Evolutionary conservation across 2,113 vertebrate species (phyloP), one percentile per base, ranked within the genome.

Genomic region (Furnarius figulus): DNA sequence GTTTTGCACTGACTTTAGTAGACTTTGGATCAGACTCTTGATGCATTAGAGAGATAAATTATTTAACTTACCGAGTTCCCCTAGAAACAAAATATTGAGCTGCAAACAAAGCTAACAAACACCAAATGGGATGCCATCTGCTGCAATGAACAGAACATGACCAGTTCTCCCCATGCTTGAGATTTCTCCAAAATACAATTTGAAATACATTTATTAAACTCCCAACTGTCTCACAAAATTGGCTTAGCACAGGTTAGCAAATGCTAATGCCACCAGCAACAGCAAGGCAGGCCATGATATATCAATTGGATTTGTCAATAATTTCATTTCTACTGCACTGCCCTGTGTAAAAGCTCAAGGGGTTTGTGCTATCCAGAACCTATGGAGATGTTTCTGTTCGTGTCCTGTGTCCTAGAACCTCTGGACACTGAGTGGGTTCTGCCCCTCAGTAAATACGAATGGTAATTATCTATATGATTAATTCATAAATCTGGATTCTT

Each of bases 61-160:
- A 91, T 94, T 97, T 97, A 96, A 93, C 85, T 97, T 95, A 67
- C 89, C 70, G 94, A 73, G 70, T 90, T 97, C 77, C 62, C 86
- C 80, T 92, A 95, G 94, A 97, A 97, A 97, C 93, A 96, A 97
- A 89, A 93, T 89, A 95, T 87, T 92, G 92, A 97, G 88, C 94
- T 97, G 93, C 62, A 96, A 96, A 97, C 85, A 96, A 93, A 97
- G 95, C 95, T 97, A 97, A 97, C 89, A 96, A 95, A 93, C 61
- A 96, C 96, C 93, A 96, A 98, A 96, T 96, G 93, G 90, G 90
- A 96, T 87, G 65, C 93, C 97, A 97, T 97, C 96, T 98, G 98
- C 93, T 94, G 87, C 89, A 97, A 95, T 18, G 67, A 96, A 89
- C 53, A 92, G 83, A 92, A 85, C 93, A 87, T 80, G 85, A 97